phyloP scores from a whole-genome alignment of 2,797 vertebrate genomes.

The Neoniphon sammara region DNA sequence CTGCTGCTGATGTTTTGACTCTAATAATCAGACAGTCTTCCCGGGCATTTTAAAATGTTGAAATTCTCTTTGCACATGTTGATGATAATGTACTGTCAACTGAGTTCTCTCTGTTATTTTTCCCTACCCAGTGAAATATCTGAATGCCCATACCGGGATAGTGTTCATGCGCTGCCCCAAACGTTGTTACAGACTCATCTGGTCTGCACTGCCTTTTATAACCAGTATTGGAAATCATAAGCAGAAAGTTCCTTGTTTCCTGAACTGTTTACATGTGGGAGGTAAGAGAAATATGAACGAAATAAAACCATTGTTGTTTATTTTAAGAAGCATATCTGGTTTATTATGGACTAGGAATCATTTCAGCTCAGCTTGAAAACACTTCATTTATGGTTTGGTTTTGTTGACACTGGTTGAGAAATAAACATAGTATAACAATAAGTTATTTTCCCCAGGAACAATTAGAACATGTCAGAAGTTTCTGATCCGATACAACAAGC shows the following conservation, averaged over 20 bases:
- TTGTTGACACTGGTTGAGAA: not conserved
- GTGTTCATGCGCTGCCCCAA: conserved; percentile 91
- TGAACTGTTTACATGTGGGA: conserved; percentile 93
- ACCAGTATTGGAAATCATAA: conserved; percentile 83
- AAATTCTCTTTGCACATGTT: not conserved
- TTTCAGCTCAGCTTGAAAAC: not conserved
- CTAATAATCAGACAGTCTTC: not conserved
- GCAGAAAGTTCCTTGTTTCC: conserved; percentile 85
- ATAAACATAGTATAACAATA: not conserved
- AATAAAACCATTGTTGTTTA: not conserved
- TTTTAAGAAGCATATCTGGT: not conserved
- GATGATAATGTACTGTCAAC: not conserved
- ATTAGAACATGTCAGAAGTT: conserved; percentile 97
- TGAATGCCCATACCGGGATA: conserved; percentile 92
- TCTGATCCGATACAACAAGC: conserved; percentile 90
- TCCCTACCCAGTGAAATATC: conserved; percentile 87
- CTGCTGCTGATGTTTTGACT: not conserved
- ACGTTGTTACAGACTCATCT: conserved; percentile 86
- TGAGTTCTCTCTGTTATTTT: not conserved
- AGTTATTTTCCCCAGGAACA: conserved; percentile 84
- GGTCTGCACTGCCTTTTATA: conserved; percentile 93
- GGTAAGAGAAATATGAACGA: conserved; percentile 80
- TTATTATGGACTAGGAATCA: not conserved
- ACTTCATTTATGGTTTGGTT: not conserved
- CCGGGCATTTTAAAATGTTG: too few species aligned